Conservation (phyloP, 2,797 vertebrate species). For the Macropodus opercularis region DNA sequence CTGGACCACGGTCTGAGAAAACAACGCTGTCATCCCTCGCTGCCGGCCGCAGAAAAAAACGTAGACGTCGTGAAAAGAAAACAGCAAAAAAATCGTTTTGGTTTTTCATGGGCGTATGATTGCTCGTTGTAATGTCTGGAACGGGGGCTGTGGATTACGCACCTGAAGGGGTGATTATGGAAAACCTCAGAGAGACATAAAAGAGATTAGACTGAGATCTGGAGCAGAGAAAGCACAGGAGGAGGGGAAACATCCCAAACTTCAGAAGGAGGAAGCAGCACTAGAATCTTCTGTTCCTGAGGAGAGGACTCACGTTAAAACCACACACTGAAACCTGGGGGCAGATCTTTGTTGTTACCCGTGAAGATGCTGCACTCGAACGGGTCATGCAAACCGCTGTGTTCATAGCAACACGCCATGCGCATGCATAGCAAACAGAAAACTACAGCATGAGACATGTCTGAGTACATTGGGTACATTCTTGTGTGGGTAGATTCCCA, state of each 20-base stretch:
- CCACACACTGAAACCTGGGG: constrained; percentile 7
- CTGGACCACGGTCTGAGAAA: constrained; percentile 3
- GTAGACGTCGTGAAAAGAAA: no score
- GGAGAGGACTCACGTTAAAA: constrained; percentile 16
- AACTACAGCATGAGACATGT: no score
- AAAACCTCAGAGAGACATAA: constrained; percentile 58
- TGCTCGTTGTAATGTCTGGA: constrained; percentile 44
- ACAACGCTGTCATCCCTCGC: neutral
- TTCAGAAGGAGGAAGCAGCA: constrained; percentile 6
- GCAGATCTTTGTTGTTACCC: constrained; percentile 5
- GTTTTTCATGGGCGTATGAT: constrained; percentile 52
- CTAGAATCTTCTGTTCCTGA: constrained; percentile 15
- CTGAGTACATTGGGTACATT: no score
- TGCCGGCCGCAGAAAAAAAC: constrained; percentile 15
- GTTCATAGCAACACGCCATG: constrained; percentile 1
- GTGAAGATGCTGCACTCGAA: constrained; percentile 4
- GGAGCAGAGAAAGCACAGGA: constrained; percentile 25
- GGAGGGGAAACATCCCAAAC: constrained; percentile 20
- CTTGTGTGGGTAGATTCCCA: no score
- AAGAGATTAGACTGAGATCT: constrained; percentile 59
- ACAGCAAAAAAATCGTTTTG: constrained; percentile 48
- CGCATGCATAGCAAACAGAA: constrained; percentile 2
- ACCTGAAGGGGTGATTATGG: constrained; percentile 38
- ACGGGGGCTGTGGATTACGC: constrained; percentile 31
- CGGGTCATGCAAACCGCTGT: neutral